phyloP scores from a whole-genome alignment of 2,888 invertebrate genomes.

The Drosophila mimica region DNA sequence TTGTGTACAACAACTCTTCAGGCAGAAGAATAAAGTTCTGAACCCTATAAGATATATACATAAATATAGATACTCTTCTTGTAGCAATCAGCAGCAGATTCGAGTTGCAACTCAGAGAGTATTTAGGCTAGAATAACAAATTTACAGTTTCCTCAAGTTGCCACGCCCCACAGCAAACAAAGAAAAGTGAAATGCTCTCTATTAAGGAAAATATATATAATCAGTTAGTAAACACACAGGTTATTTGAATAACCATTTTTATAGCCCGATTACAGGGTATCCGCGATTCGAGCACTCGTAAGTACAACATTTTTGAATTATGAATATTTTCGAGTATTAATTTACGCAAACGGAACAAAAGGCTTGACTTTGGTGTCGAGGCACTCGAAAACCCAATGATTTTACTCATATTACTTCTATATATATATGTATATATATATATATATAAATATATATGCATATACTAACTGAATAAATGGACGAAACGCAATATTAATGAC shows the following conservation, averaged over 20 bases:
- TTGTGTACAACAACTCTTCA: neutral
- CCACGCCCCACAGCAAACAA: neutral
- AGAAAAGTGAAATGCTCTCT: neutral
- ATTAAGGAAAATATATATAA: neutral
- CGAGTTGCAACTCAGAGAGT: neutral
- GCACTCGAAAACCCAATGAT: constrained; percentile 18
- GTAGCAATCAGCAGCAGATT: neutral
- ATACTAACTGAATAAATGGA: constrained; percentile 15
- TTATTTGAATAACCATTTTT: neutral
- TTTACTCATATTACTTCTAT: constrained; percentile 13
- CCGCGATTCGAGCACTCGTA: neutral
- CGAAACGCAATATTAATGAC: constrained; percentile 64
- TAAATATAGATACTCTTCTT: neutral
- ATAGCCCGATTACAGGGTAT: constrained; percentile 2
- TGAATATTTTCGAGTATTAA: constrained; percentile 38
- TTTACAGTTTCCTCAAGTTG: neutral
- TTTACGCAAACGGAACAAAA: constrained; percentile 54
- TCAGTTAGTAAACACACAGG: neutral
- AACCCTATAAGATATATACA: neutral
- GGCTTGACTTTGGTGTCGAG: constrained; percentile 56
- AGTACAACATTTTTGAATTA: neutral
- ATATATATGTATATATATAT: constrained; percentile 10
- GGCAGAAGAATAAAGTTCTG: neutral
- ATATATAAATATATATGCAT: constrained; percentile 4
- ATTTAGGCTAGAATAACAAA: neutral